These are phyloP conservation scores for Pheosia tremula DNA, from an alignment of 2,888 invertebrate genomes.

Conservation along the genomic window DNA sequence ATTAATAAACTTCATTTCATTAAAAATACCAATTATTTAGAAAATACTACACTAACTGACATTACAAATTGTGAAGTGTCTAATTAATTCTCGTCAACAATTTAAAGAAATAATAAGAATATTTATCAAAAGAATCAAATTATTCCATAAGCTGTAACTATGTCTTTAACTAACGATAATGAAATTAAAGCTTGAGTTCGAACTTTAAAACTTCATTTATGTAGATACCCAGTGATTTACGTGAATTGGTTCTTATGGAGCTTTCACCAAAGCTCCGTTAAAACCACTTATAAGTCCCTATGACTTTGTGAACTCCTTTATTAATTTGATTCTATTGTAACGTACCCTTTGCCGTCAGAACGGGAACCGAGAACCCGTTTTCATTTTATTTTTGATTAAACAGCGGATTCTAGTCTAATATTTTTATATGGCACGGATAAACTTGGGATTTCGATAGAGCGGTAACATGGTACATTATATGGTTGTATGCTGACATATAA, in stretches of 20 bases:
- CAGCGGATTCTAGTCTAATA: neutral
- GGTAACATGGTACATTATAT: no score
- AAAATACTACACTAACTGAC: neutral
- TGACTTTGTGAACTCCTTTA: neutral
- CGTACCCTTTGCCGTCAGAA: neutral
- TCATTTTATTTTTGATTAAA: neutral
- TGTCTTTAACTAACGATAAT: constrained; percentile 25
- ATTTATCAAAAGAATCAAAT: neutral
- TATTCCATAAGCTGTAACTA: constrained; percentile 31
- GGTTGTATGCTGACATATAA: neutral
- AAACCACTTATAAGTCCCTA: neutral
- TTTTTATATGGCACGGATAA: neutral
- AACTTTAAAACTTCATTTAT: constrained; percentile 26
- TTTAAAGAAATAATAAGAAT: neutral
- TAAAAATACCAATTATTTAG: neutral
- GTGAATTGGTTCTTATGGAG: constrained; percentile 23
- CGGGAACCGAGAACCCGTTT: neutral
- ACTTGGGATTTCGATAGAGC: no score
- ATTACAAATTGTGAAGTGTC: neutral
- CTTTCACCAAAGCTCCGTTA: constrained; percentile 24
- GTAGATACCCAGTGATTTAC: constrained; percentile 33
- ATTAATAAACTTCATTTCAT: neutral
- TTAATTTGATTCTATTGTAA: neutral
- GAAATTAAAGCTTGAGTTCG: constrained; percentile 12
- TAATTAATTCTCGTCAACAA: neutral